Conservation (phyloP, 2,888 invertebrate genomes). For the Himalopsyche anomala region DNA sequence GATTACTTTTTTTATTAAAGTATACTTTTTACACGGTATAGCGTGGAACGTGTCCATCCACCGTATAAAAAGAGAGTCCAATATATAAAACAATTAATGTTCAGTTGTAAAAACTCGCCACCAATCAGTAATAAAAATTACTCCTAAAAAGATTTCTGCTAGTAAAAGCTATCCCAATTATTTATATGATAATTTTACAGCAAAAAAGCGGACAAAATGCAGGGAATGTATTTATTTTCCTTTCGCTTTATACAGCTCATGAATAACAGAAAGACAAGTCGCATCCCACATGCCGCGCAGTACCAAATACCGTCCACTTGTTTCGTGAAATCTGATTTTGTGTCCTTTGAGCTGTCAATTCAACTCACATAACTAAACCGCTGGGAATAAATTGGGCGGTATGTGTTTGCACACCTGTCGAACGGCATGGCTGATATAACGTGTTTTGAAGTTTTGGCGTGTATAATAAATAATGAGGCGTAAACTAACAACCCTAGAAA, state of each 20-base stretch:
- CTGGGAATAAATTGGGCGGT: constrained; percentile 44
- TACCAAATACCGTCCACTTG: constrained; percentile 32
- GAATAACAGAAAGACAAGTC: neutral
- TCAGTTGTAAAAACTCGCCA: too few relatives aligned
- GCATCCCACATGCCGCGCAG: neutral
- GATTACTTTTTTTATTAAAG: too few relatives aligned
- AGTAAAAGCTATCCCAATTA: too few relatives aligned
- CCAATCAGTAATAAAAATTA: too few relatives aligned
- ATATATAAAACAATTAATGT: too few relatives aligned
- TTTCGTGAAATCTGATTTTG: constrained; percentile 55
- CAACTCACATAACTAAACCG: constrained; percentile 50
- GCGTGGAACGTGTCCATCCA: too few relatives aligned
- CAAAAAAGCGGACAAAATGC: neutral
- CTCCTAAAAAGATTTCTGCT: too few relatives aligned
- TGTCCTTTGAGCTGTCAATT: constrained; percentile 59
- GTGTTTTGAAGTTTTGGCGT: constrained; percentile 36
- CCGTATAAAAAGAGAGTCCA: too few relatives aligned
- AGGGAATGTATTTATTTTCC: neutral
- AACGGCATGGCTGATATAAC: neutral
- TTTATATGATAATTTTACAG: too few relatives aligned
- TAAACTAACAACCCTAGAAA: constrained; percentile 4
- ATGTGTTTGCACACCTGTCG: constrained; percentile 4
- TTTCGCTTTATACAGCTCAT: neutral
- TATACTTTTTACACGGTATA: too few relatives aligned
- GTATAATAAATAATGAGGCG: neutral